Conservation (phyloP, 1,140 invertebrate species). For the Trissolcus basalis region DNA sequence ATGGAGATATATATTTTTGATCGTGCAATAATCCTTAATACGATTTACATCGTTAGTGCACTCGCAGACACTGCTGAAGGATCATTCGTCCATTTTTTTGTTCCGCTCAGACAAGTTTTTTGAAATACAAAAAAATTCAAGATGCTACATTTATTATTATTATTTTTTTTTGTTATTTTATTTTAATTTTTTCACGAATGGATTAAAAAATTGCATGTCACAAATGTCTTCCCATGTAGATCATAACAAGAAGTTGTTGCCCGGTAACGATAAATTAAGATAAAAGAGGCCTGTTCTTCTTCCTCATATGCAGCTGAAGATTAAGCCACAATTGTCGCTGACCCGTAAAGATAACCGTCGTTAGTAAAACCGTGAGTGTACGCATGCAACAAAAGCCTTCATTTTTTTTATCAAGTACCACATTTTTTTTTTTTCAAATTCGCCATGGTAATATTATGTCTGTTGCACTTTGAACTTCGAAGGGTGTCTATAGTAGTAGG, state of each 20-base stretch:
- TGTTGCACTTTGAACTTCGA: conserved; percentile 66
- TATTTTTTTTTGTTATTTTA: background rate
- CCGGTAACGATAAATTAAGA: conserved; percentile 62
- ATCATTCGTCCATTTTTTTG: background rate
- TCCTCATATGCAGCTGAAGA: conserved; percentile 66
- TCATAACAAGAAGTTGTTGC: conserved; percentile 22
- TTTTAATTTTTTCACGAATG: background rate
- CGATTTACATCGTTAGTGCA: conserved; percentile 73
- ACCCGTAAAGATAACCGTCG: conserved; percentile 73
- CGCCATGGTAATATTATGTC: conserved; percentile 58
- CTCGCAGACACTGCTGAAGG: conserved; percentile 57
- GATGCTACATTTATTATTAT: too few relatives aligned
- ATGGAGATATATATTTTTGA: conserved; percentile 72
- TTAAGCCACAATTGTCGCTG: conserved; percentile 71
- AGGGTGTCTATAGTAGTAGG: conserved; percentile 28
- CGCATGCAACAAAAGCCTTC: conserved; percentile 58
- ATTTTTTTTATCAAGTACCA: conserved; percentile 68
- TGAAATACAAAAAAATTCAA: background rate
- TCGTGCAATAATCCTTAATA: conserved; percentile 76
- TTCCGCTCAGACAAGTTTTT: background rate
- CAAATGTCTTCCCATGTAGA: conserved; percentile 28
- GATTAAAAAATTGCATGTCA: background rate
- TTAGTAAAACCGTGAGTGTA: conserved; percentile 64
- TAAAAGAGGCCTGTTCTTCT: conserved; percentile 60
- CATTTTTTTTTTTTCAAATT: too few relatives aligned